phyloP scores from a whole-genome alignment of 2,797 vertebrate genomes.

The Myotis planiceps region DNA sequence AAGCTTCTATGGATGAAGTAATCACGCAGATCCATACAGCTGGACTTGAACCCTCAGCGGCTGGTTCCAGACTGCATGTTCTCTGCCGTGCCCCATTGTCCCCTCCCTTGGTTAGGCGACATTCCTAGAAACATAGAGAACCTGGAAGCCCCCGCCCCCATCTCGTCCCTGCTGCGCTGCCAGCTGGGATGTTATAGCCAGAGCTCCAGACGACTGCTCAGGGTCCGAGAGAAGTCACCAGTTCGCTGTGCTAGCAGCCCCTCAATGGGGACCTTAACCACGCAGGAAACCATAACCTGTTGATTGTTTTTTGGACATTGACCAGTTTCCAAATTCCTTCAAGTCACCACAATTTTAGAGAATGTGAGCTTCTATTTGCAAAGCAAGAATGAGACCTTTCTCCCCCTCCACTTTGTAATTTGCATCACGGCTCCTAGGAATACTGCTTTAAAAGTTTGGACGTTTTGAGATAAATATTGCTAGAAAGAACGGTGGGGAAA shows the following conservation, averaged over 20 bases:
- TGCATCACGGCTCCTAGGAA: background rate
- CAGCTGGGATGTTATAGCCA: background rate
- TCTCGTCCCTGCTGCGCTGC: background rate
- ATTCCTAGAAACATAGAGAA: slow-evolving; percentile 11
- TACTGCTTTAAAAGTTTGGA: background rate
- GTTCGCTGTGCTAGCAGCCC: background rate
- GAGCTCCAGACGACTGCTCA: background rate
- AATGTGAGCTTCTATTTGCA: background rate
- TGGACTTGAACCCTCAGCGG: background rate
- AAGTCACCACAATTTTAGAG: background rate
- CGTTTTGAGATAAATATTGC: background rate
- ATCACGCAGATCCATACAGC: background rate
- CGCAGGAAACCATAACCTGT: background rate
- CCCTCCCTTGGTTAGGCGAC: background rate
- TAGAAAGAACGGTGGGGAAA: background rate
- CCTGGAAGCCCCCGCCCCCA: background rate
- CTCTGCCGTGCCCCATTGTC: background rate
- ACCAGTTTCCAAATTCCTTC: background rate
- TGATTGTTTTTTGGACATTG: background rate
- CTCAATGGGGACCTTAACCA: background rate
- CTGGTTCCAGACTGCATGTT: background rate
- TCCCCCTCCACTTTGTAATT: background rate
- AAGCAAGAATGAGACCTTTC: background rate
- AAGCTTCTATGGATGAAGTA: background rate
- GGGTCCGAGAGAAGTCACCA: background rate